phyloP scores from a whole-genome alignment of 2,888 invertebrate species.

The Watsonalla cultraria region DNA sequence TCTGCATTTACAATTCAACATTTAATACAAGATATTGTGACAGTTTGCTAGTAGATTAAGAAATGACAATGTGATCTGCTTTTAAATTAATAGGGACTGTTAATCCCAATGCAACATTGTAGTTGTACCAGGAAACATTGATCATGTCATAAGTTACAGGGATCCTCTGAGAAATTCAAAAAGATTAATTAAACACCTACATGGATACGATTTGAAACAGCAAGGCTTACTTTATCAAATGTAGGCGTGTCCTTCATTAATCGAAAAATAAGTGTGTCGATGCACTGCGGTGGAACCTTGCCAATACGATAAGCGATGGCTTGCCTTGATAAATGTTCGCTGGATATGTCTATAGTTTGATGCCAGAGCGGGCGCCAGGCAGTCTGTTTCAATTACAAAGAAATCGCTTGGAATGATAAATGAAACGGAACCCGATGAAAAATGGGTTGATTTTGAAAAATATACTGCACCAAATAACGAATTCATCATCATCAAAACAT shows the following conservation, averaged over 20 bases:
- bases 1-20: no score
- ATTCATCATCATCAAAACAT: neutral
- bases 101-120: no score
- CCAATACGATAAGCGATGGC: slow-evolving; percentile 38
- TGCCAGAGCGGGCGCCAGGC: slow-evolving; percentile 42
- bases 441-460: neutral
- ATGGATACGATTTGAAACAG: neutral
- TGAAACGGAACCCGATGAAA: neutral
- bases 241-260: slow-evolving; percentile 5
- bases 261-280: slow-evolving; percentile 20
- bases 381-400: slow-evolving; percentile 29
- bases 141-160: no score
- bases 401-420: neutral
- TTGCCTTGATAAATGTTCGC: slow-evolving; percentile 39
- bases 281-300: slow-evolving; percentile 26
- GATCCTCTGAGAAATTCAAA: no score
- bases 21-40: no score
- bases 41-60: no score
- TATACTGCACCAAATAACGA: neutral
- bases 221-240: neutral
- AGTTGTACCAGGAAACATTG: no score
- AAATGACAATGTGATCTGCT: no score
- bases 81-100: no score
- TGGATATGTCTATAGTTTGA: slow-evolving; percentile 13
- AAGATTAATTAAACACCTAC: no score